Conservation (phyloP, 2,888 invertebrate genomes). For the Matsumyia berberina region DNA sequence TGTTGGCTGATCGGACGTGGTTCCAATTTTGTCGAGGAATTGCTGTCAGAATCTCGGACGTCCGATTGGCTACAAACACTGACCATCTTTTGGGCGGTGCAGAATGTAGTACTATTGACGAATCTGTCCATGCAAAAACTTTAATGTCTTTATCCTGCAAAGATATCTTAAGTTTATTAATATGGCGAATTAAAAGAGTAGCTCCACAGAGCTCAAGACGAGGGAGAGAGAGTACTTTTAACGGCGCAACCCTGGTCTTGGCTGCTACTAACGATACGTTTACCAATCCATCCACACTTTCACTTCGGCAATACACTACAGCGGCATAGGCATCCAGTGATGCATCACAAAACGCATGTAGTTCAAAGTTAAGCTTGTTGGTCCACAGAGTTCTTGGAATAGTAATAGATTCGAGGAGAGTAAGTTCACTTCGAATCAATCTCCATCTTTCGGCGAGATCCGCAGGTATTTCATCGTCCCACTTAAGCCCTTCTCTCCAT, state of each 20-base stretch:
- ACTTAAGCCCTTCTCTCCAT: conserved; percentile 1
- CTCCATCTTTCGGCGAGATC: conserved; percentile 20
- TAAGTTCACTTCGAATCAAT: background rate
- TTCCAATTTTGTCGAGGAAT: conserved; percentile 27
- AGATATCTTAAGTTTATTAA: conserved; percentile 32
- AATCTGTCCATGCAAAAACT: background rate
- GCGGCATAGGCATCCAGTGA: too few relatives aligned
- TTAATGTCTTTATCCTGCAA: conserved; percentile 12
- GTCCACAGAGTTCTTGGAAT: conserved; percentile 20
- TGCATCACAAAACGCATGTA: conserved; percentile 46
- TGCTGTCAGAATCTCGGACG: background rate
- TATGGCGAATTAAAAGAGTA: conserved; percentile 7
- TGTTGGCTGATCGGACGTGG: too few relatives aligned
- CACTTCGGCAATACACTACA: too few relatives aligned
- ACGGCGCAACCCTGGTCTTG: conserved; percentile 34
- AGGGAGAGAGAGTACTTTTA: conserved; percentile 37
- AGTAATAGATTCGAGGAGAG: background rate
- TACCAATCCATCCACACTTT: background rate
- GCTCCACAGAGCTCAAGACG: conserved; percentile 11
- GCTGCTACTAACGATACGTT: conserved; percentile 25
- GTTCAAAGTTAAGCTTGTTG: conserved; percentile 7
- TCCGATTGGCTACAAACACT: too few relatives aligned
- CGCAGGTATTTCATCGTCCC: conserved; percentile 11
- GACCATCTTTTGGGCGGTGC: too few relatives aligned
- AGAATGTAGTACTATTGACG: too few relatives aligned